A percentile compares a stretch with the other conserved stretches of the same genome.
These are phyloP conservation scores for Ferdinandea cuprea DNA, from an alignment of 2,888 invertebrate genomes.

Conservation along the genomic window DNA sequence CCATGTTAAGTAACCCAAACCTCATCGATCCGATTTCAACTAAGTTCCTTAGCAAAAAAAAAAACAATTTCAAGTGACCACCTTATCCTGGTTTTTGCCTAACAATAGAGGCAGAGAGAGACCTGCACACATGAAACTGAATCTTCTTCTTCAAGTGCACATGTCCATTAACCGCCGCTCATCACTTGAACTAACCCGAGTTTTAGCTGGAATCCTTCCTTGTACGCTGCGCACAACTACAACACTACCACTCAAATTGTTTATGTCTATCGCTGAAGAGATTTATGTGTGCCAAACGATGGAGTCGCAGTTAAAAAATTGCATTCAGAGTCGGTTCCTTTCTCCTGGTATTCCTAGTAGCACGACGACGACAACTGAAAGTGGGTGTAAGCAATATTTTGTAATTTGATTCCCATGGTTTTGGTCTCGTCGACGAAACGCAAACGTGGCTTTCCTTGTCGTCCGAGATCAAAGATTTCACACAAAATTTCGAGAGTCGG, in stretches of 20 bases:
- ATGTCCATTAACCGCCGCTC: conserved; percentile 17
- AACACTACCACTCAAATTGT: conserved; percentile 63
- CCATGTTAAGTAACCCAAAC: conserved; percentile 17
- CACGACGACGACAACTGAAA: conserved; percentile 58
- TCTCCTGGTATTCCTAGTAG: conserved; percentile 44
- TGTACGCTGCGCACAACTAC: no score
- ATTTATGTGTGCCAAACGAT: conserved; percentile 61
- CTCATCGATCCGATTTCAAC: conserved; percentile 52
- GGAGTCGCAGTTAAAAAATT: conserved; percentile 22
- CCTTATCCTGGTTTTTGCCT: conserved; percentile 22
- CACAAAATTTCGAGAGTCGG: conserved; percentile 7
- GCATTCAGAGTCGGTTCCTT: conserved; percentile 25
- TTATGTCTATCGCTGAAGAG: conserved; percentile 61
- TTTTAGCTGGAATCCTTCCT: conserved; percentile 23
- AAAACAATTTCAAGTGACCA: conserved; percentile 58
- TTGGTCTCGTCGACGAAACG: no score
- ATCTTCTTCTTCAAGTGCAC: conserved; percentile 53
- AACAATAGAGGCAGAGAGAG: no score
- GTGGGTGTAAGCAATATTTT: conserved; percentile 71
- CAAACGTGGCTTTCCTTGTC: conserved; percentile 6
- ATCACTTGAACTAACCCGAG: conserved; percentile 32
- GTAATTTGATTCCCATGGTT: conserved; percentile 72
- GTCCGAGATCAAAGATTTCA: conserved; percentile 70
- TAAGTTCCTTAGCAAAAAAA: background rate
- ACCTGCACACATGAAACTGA: conserved; percentile 41